Conservation (phyloP, 2,888 invertebrate genomes). For the Tricholauxania praeusta region DNA sequence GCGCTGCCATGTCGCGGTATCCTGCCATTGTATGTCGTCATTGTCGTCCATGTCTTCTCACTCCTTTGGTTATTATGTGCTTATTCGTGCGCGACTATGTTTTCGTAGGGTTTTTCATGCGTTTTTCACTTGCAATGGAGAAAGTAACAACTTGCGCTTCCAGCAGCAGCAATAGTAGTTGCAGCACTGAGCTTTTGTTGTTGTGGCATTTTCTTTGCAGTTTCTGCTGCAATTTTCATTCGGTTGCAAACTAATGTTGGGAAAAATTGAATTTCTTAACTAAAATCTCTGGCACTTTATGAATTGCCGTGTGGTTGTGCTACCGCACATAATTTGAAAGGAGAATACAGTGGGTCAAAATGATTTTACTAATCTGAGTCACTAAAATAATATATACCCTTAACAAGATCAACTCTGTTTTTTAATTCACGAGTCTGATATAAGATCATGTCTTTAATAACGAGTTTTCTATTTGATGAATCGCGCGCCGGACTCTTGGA, state of each 20-base stretch:
- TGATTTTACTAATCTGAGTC: too few relatives aligned
- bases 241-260: slow-evolving; percentile 56
- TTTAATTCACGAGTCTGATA: too few relatives aligned
- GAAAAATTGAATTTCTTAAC: slow-evolving; percentile 61
- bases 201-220: background rate
- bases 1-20: slow-evolving; percentile 2
- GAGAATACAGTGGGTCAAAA: too few relatives aligned
- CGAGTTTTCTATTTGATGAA: too few relatives aligned
- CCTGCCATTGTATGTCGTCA: slow-evolving; percentile 2
- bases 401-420: too few relatives aligned
- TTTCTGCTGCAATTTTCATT: slow-evolving; percentile 5
- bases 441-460: too few relatives aligned
- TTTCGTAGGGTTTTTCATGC: background rate
- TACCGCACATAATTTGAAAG: too few relatives aligned
- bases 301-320: too few relatives aligned
- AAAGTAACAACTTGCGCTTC: background rate
- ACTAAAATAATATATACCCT: too few relatives aligned
- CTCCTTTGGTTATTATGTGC: background rate
- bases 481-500: too few relatives aligned
- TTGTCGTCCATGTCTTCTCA: background rate
- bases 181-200: background rate
- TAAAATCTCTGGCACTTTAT: too few relatives aligned
- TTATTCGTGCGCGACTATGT: slow-evolving; percentile 20
- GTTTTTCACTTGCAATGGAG: slow-evolving; percentile 12
- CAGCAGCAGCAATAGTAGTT: slow-evolving; percentile 7